These are phyloP conservation scores for Crotophaga sulcirostris DNA, from an alignment of 2,113 vertebrate species.

Conservation along the genomic window DNA sequence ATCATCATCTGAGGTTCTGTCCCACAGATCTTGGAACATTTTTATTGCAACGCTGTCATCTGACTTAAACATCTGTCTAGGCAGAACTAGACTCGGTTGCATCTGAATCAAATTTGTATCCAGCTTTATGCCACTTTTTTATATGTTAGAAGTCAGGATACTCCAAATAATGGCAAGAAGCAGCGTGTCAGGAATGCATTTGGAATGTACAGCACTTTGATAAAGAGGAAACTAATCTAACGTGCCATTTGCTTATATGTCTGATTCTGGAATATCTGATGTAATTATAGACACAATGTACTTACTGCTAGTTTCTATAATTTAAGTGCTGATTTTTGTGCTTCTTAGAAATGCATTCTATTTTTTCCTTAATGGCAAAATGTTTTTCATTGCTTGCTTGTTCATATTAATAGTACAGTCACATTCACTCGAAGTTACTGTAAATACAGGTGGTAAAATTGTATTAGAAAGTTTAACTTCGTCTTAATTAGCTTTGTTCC, in stretches of 20 bases:
- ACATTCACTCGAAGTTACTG: not conserved
- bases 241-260: not conserved
- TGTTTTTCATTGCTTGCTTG: not conserved
- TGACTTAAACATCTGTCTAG: not conserved
- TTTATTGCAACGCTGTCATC: not conserved
- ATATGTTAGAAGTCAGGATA: not conserved
- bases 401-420: not conserved
- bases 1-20: not conserved
- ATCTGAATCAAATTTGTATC: not conserved
- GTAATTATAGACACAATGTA: not conserved
- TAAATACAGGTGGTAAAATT: not conserved
- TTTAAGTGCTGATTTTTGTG: not conserved
- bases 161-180: not conserved
- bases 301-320: not conserved
- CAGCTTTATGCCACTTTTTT: not conserved
- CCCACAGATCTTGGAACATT: not conserved
- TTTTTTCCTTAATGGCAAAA: not conserved
- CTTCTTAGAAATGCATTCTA: not conserved
- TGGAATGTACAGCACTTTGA: not conserved
- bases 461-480: not conserved
- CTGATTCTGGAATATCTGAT: not conserved
- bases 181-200: not conserved
- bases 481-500: not conserved
- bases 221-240: not conserved
- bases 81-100: not conserved